Conservation (phyloP, 1,140 invertebrate species). For the Drosophila quadrilineata region DNA sequence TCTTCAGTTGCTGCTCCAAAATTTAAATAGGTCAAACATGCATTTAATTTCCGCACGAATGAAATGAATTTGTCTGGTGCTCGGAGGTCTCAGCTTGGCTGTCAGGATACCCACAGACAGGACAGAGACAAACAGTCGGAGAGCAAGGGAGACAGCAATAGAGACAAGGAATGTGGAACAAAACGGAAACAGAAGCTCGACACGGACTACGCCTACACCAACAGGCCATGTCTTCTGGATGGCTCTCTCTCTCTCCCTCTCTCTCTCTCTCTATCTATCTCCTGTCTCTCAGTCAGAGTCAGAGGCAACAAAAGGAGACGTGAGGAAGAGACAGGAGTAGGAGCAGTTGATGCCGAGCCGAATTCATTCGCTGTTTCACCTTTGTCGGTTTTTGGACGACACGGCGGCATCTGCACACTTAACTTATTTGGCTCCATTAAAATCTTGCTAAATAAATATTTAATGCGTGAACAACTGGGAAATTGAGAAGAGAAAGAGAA, state of each 20-base stretch:
- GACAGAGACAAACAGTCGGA: background rate
- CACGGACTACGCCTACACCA: constrained; percentile 6
- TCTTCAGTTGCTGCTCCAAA: constrained; percentile 27
- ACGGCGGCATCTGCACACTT: constrained; percentile 51
- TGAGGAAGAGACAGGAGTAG: constrained; percentile 15
- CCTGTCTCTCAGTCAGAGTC: too few species aligned
- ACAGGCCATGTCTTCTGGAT: background rate
- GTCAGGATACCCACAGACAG: constrained; percentile 56
- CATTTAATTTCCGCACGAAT: constrained; percentile 76
- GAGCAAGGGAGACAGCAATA: constrained; percentile 17
- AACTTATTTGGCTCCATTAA: constrained; percentile 74
- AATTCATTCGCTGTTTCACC: constrained; percentile 28
- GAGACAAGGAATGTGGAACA: too few species aligned
- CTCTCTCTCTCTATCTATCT: too few species aligned
- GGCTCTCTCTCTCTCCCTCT: too few species aligned
- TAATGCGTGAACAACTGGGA: constrained; percentile 70
- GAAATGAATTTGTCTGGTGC: constrained; percentile 73
- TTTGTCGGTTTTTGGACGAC: constrained; percentile 16
- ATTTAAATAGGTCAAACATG: constrained; percentile 74
- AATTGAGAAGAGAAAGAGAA: constrained; percentile 3
- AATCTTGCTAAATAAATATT: constrained; percentile 77
- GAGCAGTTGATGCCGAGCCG: too few species aligned
- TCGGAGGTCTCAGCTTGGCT: constrained; percentile 30
- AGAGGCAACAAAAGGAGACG: constrained; percentile 54
- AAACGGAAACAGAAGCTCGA: constrained; percentile 21